phyloP scores from a whole-genome alignment of 2,797 vertebrate genomes.

The Rhynchonycteris naso region DNA sequence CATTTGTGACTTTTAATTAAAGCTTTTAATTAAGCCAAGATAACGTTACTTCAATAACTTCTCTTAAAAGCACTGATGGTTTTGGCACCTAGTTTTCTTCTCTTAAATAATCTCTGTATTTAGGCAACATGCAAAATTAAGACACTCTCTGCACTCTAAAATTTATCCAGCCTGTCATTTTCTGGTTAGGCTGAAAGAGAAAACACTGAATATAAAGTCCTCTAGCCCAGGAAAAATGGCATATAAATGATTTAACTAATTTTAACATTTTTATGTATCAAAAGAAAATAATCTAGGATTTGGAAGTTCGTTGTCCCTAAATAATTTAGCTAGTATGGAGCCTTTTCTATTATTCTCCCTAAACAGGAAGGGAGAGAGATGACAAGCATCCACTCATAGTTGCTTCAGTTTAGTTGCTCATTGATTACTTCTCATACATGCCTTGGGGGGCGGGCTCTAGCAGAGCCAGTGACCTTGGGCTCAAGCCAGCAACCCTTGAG shows the following conservation, averaged over 20 bases:
- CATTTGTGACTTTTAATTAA: background rate
- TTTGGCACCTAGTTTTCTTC: background rate
- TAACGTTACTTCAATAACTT: background rate
- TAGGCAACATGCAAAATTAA: background rate
- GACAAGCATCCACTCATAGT: too few species aligned
- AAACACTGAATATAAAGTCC: background rate
- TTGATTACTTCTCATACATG: too few species aligned
- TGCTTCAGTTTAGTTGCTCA: too few species aligned
- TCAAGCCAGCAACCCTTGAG: too few species aligned
- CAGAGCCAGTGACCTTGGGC: too few species aligned
- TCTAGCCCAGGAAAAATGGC: background rate
- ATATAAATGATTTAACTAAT: slow-evolving; percentile 4
- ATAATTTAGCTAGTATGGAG: background rate
- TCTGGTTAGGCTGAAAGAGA: background rate
- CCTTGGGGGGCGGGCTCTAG: too few species aligned
- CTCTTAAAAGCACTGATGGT: background rate
- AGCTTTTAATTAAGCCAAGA: background rate
- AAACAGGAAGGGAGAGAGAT: background rate
- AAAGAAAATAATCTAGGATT: slow-evolving; percentile 22
- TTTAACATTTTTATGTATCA: slow-evolving; percentile 45
- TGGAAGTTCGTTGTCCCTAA: background rate
- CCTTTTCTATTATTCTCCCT: slow-evolving; percentile 8
- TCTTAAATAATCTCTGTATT: background rate
- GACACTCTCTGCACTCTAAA: background rate
- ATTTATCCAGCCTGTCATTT: background rate